Evolutionary conservation across 2,888 invertebrate genomes (phyloP).

Genomic region (Pollenia labialis): DNA sequence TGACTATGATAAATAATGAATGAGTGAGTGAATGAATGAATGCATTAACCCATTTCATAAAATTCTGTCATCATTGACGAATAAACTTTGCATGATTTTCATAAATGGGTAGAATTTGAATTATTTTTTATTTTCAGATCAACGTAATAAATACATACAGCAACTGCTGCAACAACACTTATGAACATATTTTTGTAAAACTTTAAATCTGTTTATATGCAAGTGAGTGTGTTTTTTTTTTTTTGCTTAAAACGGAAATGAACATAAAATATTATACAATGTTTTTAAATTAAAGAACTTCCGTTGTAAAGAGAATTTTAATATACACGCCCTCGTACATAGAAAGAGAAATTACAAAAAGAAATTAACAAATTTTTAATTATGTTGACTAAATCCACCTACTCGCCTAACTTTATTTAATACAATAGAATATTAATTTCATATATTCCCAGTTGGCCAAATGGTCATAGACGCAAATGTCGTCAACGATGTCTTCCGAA

Average conservation of each 20-base stretch:
- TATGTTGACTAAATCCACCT: conserved; percentile 40
- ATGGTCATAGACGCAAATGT: too few relatives aligned
- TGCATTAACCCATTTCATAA: conserved; percentile 46
- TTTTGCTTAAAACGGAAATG: conserved; percentile 58
- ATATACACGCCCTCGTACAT: conserved; percentile 13
- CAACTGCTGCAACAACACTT: conserved; percentile 26
- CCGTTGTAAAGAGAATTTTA: conserved; percentile 46
- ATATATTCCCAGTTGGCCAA: too few relatives aligned
- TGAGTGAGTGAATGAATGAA: conserved; percentile 39
- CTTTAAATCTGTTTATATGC: conserved; percentile 21
- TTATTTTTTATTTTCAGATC: neutral
- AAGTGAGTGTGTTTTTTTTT: neutral
- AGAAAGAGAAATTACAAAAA: conserved; percentile 4
- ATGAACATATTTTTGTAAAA: conserved; percentile 10
- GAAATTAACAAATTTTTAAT: conserved; percentile 53
- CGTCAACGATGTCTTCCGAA: too few relatives aligned
- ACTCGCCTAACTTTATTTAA: neutral
- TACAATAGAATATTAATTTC: neutral
- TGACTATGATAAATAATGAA: conserved; percentile 50
- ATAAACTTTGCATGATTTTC: neutral
- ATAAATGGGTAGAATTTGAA: conserved; percentile 33
- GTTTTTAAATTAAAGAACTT: conserved; percentile 60
- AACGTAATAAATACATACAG: neutral
- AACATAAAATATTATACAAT: conserved; percentile 44
- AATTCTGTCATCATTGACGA: conserved; percentile 26